Conservation (phyloP, 2,888 invertebrate species). For the Apodemia mormo region DNA sequence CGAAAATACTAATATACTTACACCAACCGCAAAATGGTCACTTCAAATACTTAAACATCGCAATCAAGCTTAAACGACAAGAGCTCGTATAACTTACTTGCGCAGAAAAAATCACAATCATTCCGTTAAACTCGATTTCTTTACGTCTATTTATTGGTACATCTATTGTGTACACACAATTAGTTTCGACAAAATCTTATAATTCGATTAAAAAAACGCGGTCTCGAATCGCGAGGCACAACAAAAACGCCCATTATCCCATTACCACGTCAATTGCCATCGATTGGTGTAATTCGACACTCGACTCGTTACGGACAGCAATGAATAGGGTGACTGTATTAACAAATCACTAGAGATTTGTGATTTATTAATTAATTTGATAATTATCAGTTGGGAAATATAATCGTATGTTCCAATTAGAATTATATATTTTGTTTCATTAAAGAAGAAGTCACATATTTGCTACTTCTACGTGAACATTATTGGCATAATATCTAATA, state of each 20-base stretch:
- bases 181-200: constrained; percentile 39
- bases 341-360: too few relatives aligned
- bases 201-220: constrained; percentile 44
- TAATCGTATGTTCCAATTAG: not conserved
- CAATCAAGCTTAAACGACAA: constrained; percentile 13
- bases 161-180: constrained; percentile 35
- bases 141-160: constrained; percentile 23
- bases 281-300: constrained; percentile 57
- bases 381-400: not conserved
- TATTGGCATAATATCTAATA: too few relatives aligned
- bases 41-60: not conserved
- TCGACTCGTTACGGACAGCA: constrained; percentile 22
- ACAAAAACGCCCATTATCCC: constrained; percentile 45
- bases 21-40: too few relatives aligned
- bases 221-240: constrained; percentile 36
- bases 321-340: constrained; percentile 22
- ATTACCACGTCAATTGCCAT: constrained; percentile 60
- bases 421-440: too few relatives aligned
- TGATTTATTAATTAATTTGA: not conserved
- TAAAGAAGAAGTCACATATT: too few relatives aligned
- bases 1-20: too few relatives aligned
- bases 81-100: constrained; percentile 7
- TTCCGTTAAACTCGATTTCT: constrained; percentile 26
- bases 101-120: constrained; percentile 12
- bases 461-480: too few relatives aligned